phyloP scores from a whole-genome alignment of 2,797 vertebrate genomes.

The Oreonectes daqikongensis region DNA sequence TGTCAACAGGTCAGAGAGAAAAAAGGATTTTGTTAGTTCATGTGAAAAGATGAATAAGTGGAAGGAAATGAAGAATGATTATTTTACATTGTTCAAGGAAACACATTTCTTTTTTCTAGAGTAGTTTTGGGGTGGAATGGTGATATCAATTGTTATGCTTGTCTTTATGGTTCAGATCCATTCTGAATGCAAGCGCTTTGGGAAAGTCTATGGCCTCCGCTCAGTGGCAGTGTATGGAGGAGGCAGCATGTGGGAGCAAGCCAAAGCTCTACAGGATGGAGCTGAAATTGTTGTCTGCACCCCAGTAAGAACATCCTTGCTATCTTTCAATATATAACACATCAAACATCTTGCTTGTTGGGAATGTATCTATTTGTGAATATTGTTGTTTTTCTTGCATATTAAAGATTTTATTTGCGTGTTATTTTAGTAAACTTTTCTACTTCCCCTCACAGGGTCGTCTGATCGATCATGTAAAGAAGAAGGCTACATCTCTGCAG shows the following conservation, averaged over 20 bases:
- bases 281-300: constrained; percentile 99
- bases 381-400: too few relatives aligned
- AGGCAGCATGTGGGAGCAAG: constrained; percentile 99
- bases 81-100: not conserved
- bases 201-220: constrained; percentile 94
- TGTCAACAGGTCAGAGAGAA: constrained; percentile 77
- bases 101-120: not conserved
- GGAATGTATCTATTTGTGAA: not conserved
- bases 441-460: constrained; percentile 80
- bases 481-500: constrained; percentile 97
- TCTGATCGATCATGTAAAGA: constrained; percentile 98
- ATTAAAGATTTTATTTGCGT: not conserved
- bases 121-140: not conserved
- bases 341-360: not conserved
- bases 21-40: not conserved
- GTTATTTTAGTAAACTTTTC: not conserved
- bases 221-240: constrained; percentile 98
- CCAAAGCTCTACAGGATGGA: constrained; percentile 97
- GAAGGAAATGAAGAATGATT: not conserved
- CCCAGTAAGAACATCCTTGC: constrained; percentile 83
- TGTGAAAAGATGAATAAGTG: too few relatives aligned
- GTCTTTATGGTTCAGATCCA: constrained; percentile 81
- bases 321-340: not conserved
- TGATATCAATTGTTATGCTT: not conserved
- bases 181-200: constrained; percentile 95